Conservation (phyloP, 2,888 invertebrate genomes). For the Cephus pulcher region DNA sequence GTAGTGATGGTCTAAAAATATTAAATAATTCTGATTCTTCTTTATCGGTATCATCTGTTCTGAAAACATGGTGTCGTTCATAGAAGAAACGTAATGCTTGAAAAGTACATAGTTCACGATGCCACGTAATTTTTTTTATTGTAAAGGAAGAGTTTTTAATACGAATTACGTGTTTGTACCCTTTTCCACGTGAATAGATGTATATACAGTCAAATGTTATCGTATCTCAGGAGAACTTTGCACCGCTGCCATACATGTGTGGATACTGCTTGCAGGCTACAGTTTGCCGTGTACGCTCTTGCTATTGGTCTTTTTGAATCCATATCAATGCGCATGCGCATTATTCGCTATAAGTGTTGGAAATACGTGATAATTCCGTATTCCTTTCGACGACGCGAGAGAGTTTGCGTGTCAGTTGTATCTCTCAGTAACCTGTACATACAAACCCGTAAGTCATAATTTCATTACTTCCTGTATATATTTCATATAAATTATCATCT, state of each 20-base stretch:
- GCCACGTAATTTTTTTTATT: too few relatives aligned
- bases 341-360: constrained; percentile 35
- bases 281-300: not conserved
- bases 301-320: constrained; percentile 25
- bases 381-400: constrained; percentile 14
- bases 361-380: constrained; percentile 12
- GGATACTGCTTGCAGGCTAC: constrained; percentile 3
- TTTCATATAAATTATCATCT: not conserved
- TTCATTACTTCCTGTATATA: not conserved
- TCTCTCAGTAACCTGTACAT: not conserved
- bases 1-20: too few relatives aligned
- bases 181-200: too few relatives aligned
- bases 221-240: constrained; percentile 21
- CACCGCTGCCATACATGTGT: constrained; percentile 9
- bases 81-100: too few relatives aligned
- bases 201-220: not conserved
- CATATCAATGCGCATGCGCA: constrained; percentile 29
- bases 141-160: too few relatives aligned
- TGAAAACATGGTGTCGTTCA: too few relatives aligned
- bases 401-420: constrained; percentile 2
- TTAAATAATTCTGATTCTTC: too few relatives aligned
- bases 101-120: too few relatives aligned
- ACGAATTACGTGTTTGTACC: too few relatives aligned
- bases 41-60: too few relatives aligned
- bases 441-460: not conserved